These are phyloP conservation scores for Metacarcinus magister DNA, from an alignment of 2,888 invertebrate species.

Conservation along the genomic window DNA sequence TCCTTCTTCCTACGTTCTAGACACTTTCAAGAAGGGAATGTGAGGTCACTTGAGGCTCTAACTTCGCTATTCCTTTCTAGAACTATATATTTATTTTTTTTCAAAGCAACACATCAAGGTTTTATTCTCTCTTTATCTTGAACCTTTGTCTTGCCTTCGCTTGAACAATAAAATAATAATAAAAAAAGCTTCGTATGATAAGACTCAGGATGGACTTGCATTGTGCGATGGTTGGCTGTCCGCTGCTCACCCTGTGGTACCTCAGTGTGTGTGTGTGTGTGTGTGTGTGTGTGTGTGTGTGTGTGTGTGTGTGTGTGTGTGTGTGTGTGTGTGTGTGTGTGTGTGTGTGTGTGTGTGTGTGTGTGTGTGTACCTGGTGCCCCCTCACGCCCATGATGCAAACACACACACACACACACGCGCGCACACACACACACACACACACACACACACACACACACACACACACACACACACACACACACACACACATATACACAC, in stretches of 20 bases:
- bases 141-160: too few species aligned
- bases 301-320: background rate
- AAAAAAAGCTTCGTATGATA: too few species aligned
- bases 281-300: background rate
- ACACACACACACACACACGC: conserved; percentile 38
- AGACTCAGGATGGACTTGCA: too few species aligned
- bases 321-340: background rate
- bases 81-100: background rate
- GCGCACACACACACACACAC: conserved; percentile 45
- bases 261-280: background rate
- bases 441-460: background rate
- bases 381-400: background rate
- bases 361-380: background rate
- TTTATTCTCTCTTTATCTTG: too few species aligned
- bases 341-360: background rate
- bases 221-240: background rate
- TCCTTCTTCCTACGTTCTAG: background rate
- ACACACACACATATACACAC: background rate
- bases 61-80: background rate
- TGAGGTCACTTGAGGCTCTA: background rate
- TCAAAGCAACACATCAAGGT: too few species aligned
- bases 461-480: background rate
- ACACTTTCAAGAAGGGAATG: background rate
- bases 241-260: background rate
- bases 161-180: too few species aligned